phyloP scores from a whole-genome alignment of 2,113 vertebrate species.

The Halcyon senegalensis region DNA sequence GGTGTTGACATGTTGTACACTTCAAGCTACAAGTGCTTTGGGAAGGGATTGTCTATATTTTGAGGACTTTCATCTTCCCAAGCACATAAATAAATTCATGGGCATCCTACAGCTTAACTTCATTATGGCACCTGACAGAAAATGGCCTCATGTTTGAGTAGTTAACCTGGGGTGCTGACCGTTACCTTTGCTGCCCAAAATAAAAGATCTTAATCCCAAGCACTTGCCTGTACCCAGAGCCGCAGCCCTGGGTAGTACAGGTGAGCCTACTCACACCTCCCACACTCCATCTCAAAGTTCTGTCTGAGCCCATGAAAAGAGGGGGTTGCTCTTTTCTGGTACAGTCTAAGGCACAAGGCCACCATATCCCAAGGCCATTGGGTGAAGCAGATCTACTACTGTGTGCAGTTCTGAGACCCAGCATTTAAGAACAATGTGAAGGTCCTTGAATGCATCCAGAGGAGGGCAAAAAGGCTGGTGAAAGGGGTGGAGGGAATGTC shows the following conservation, averaged over 20 bases:
- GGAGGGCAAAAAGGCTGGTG: background rate
- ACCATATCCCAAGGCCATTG: background rate
- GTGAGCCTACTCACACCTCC: background rate
- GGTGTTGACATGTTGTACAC: background rate
- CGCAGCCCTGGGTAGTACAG: background rate
- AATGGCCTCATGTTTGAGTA: background rate
- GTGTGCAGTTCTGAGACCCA: background rate
- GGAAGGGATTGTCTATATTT: background rate
- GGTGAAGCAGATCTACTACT: background rate
- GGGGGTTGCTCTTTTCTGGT: background rate
- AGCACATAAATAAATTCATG: background rate
- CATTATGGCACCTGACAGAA: background rate
- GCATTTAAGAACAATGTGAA: background rate
- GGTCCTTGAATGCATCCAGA: background rate
- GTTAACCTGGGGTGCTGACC: background rate
- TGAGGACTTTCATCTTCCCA: background rate
- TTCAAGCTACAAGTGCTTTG: background rate
- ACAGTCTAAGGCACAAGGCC: background rate
- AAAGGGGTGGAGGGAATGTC: background rate
- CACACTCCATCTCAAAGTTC: background rate
- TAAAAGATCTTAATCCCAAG: background rate
- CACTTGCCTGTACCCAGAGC: fast-evolving
- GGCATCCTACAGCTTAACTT: background rate
- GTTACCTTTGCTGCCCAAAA: background rate
- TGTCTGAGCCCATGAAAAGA: background rate